Conservation (phyloP, 2,888 invertebrate species). For the Toxonevra muliebris region DNA sequence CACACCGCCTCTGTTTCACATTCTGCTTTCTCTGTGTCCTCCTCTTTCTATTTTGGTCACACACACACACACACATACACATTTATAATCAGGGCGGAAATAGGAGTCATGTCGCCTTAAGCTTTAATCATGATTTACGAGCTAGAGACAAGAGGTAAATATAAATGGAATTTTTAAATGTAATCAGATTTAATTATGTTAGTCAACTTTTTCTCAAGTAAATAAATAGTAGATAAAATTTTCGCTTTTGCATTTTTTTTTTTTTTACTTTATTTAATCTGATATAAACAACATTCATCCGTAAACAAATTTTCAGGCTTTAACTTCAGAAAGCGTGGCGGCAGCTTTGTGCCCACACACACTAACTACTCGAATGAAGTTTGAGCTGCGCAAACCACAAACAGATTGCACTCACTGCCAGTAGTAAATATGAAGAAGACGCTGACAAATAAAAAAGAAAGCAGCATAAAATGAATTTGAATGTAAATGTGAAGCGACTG, state of each 20-base stretch:
- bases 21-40: not conserved
- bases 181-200: slow-evolving; percentile 59
- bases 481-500: slow-evolving; percentile 34
- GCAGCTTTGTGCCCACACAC: too few species aligned
- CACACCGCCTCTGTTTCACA: not conserved
- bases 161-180: slow-evolving; percentile 60
- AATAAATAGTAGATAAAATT: too few species aligned
- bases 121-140: slow-evolving; percentile 62
- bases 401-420: too few species aligned
- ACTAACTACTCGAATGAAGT: too few species aligned
- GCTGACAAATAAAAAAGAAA: too few species aligned
- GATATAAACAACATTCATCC: too few species aligned
- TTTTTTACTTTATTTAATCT: too few species aligned
- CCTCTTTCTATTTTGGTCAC: slow-evolving; percentile 20
- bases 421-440: too few species aligned
- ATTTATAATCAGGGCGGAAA: not conserved
- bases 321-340: too few species aligned
- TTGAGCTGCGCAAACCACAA: too few species aligned
- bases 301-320: too few species aligned
- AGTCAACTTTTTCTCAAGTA: not conserved
- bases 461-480: not conserved
- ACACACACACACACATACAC: not conserved
- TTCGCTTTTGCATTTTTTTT: too few species aligned
- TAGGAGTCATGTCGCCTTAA: slow-evolving; percentile 51
- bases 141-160: slow-evolving; percentile 53